These are phyloP conservation scores for Bombyx mori DNA, from an alignment of 1,140 invertebrate species.

Conservation along the genomic window ASM3026992v2 NC_085111.1:13663501-13664000, in stretches of 20 bases:
- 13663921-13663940: no score
- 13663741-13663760: constrained; percentile 72
- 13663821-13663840: no score
- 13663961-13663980: no score
- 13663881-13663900: no score
- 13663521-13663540: constrained; percentile 45
- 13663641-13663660: constrained; percentile 54
- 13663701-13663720: constrained; percentile 71
- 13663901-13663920: no score
- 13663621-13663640: constrained; percentile 42
- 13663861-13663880: no score
- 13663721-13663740: constrained; percentile 73
- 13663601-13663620: constrained; percentile 76
- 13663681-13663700: constrained; percentile 75
- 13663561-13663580: constrained; percentile 42
- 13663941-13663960: no score
- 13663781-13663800: constrained; percentile 35
- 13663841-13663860: no score
- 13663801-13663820: neutral
- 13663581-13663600: constrained; percentile 62
- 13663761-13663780: constrained; percentile 56
- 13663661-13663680: constrained; percentile 79
- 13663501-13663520: constrained; percentile 37
- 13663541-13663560: constrained; percentile 68
- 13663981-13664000: no score